These are phyloP conservation scores for Gallinago nigripennis DNA, from an alignment of 2,797 vertebrate species.

Conservation along the genomic window DNA sequence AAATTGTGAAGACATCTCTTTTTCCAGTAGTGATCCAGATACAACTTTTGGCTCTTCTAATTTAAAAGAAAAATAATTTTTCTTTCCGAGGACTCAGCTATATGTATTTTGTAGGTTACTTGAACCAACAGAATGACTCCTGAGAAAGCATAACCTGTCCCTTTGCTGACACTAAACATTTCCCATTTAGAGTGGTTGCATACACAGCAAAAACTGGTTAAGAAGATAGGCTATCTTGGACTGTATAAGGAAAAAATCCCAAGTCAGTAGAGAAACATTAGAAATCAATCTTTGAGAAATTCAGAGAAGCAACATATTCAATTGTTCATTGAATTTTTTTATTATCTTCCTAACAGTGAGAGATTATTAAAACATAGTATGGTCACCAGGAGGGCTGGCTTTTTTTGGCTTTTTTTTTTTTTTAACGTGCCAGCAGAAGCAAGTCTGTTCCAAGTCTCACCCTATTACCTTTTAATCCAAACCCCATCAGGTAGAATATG, in stretches of 20 bases:
- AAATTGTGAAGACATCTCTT: background rate
- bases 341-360: background rate
- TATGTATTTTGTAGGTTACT: background rate
- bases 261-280: background rate
- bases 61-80: background rate
- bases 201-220: background rate
- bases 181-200: background rate
- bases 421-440: background rate
- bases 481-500: background rate
- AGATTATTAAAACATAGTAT: background rate
- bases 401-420: background rate
- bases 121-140: background rate
- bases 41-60: background rate
- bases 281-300: background rate
- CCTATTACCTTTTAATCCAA: background rate
- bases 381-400: background rate
- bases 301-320: background rate
- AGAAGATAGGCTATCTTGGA: background rate
- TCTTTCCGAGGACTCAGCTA: background rate
- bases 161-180: background rate
- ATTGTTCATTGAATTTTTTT: background rate
- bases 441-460: background rate
- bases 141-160: background rate
- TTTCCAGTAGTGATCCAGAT: background rate
- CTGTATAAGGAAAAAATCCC: background rate